Base-by-base conservation (phyloP, 2,113 vertebrate genomes). In the Corythornis madagascariensis region DNA sequence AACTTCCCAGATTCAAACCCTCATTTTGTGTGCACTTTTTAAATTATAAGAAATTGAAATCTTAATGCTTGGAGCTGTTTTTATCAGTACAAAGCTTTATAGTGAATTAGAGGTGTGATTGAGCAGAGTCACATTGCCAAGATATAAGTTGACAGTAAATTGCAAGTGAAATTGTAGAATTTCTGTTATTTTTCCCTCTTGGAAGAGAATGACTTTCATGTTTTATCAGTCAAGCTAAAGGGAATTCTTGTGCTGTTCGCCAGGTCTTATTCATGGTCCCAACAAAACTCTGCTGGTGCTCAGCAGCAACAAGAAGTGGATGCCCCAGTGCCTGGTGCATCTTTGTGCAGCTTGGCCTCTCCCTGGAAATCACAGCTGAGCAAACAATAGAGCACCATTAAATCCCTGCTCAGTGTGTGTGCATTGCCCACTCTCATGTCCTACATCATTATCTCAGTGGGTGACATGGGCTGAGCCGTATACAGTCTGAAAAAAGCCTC, bases 391-490 rank as follows among this genome's bases (percentile, higher is more conserved):
- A 80, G 31, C 57, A 81, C 85, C 48, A 80, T 94, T 89, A 74
- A 83, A 83, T 86, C 53, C 40, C 45, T 82, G 42, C 64, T 92
- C 5, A 0, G 71, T 76, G 50, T 61, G 33, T 74, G 66, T 40
- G 77, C 28, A 1, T 80, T 74, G 83, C 60, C 83, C 7, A 7
- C 43, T 90, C n/a, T 84, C 45, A 15, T 57, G 40, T 89, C 79
- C 75, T 92, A 64, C 48, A 53, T 92, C 65, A 69, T 94, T 91
- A 88, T 83, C 69, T 91, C 65, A 56, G 78, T 48, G 35, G 71
- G 60, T 88, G 78, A 81, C 35, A 42, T 4, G 6, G 80, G 86
- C 73, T 92, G 60, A 83, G 56, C 45, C 17, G 8, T 71, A 50
- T 12, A 50, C 45, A 80, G 52, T 47, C 74, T 67, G 69, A 89